A percentile compares a stretch with the other conserved stretches of the same genome.
Conservation (phyloP, 2,797 vertebrate species). For the Stomatorhinus walkeri region DNA sequence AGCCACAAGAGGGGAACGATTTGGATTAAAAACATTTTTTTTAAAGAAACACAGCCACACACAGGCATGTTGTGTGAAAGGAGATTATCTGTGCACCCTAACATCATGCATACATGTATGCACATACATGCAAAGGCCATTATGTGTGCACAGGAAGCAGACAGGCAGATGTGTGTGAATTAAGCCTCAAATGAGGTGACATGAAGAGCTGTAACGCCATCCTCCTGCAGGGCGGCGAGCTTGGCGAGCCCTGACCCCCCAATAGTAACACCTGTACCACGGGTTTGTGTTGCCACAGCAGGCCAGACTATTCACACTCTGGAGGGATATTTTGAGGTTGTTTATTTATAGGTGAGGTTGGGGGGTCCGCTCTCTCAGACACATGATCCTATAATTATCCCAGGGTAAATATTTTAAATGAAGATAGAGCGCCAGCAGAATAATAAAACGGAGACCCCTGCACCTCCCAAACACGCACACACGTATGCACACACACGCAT, state of each 20-base stretch:
- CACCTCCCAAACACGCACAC: constrained; percentile 22
- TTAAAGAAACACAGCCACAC: neutral
- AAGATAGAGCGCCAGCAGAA: constrained; percentile 59
- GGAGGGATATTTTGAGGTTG: constrained; percentile 82
- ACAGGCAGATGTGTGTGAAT: neutral
- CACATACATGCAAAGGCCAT: neutral
- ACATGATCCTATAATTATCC: constrained; percentile 67
- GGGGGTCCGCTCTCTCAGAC: neutral
- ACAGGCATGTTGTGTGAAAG: neutral
- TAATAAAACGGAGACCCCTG: constrained; percentile 45
- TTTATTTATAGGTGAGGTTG: constrained; percentile 81
- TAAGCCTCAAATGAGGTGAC: constrained; percentile 11
- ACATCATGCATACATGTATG: neutral
- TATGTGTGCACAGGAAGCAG: neutral
- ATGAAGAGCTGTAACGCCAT: neutral
- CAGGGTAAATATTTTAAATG: constrained; percentile 58
- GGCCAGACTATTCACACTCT: constrained; percentile 96
- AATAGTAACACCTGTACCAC: constrained; percentile 81
- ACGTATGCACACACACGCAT: neutral
- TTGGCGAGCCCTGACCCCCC: constrained; percentile 47
- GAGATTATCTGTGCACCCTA: neutral
- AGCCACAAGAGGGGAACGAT: neutral
- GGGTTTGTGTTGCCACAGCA: constrained; percentile 70
- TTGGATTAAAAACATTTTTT: neutral
- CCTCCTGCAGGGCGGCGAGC: neutral